Evolutionary conservation across 2,888 invertebrate genomes (phyloP).

Genomic region (Agonum fuliginosum): DNA sequence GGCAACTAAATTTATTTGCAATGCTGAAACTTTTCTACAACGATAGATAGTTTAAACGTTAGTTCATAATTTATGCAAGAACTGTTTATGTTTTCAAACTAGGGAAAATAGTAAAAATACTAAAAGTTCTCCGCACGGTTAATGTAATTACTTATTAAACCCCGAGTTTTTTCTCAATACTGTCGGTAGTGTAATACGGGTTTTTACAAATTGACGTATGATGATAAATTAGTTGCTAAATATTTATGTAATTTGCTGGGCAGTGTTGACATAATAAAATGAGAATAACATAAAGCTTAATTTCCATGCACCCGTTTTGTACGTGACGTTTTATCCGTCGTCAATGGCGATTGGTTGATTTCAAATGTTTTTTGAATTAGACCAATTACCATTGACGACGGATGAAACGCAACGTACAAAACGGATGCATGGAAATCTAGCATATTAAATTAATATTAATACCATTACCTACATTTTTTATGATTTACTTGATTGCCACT

Average conservation of each 20-base stretch:
- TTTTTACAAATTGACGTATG: slow-evolving; percentile 1
- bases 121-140: neutral
- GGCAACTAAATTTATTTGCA: slow-evolving; percentile 6
- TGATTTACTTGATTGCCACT: too few relatives aligned
- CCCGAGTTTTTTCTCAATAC: slow-evolving; percentile 1
- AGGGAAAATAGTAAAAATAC: neutral
- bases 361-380: too few relatives aligned
- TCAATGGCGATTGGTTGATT: too few relatives aligned
- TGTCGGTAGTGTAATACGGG: neutral
- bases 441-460: too few relatives aligned
- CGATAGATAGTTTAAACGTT: too few relatives aligned
- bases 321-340: too few relatives aligned
- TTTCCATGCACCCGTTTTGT: too few relatives aligned
- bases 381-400: too few relatives aligned
- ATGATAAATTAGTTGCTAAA: slow-evolving; percentile 13
- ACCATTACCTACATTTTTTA: too few relatives aligned
- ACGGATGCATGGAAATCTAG: too few relatives aligned
- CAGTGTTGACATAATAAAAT: neutral
- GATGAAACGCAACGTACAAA: too few relatives aligned
- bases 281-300: neutral
- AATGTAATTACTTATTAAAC: slow-evolving; percentile 28
- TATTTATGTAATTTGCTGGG: slow-evolving; percentile 12
- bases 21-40: slow-evolving; percentile 8
- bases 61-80: slow-evolving; percentile 17
- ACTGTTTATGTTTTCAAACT: slow-evolving; percentile 17